Evolutionary conservation across 2,113 vertebrate species (phyloP).

Genomic region (Protobothrops flavoviridis): DNA sequence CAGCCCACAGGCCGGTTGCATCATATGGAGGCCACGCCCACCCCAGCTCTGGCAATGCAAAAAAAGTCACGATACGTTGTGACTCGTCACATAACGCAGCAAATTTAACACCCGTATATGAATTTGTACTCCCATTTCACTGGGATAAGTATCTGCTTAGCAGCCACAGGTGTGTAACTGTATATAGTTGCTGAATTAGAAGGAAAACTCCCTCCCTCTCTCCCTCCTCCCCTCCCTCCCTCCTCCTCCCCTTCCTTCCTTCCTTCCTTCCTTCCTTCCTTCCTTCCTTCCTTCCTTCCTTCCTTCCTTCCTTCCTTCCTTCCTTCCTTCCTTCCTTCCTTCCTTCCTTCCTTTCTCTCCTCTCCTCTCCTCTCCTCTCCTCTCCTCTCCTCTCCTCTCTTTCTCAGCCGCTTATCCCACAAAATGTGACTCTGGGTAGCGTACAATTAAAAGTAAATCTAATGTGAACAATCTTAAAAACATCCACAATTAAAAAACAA

Average conservation of each 20-base stretch:
- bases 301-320: no score
- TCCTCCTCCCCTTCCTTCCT: rapidly evolving
- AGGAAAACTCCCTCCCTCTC: not conserved
- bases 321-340: not conserved
- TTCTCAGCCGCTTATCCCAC: not conserved
- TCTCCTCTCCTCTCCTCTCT: not conserved
- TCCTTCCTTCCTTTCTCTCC: no score
- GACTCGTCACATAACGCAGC: no score
- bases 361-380: no score
- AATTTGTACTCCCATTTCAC: not conserved
- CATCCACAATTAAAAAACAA: not conserved
- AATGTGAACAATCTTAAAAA: not conserved
- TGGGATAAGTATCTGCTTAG: not conserved
- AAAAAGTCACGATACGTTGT: no score
- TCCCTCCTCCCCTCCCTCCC: not conserved
- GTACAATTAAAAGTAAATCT: not conserved
- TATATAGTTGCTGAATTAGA: not conserved
- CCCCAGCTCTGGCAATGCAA: no score
- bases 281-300: no score
- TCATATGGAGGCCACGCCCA: no score
- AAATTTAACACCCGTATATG: not conserved
- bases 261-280: not conserved
- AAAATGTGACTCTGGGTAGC: not conserved
- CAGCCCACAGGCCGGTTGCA: no score
- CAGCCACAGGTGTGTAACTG: not conserved